These are phyloP conservation scores for Geotrupes spiniger DNA, from an alignment of 2,888 invertebrate genomes.

Conservation along the genomic window DNA sequence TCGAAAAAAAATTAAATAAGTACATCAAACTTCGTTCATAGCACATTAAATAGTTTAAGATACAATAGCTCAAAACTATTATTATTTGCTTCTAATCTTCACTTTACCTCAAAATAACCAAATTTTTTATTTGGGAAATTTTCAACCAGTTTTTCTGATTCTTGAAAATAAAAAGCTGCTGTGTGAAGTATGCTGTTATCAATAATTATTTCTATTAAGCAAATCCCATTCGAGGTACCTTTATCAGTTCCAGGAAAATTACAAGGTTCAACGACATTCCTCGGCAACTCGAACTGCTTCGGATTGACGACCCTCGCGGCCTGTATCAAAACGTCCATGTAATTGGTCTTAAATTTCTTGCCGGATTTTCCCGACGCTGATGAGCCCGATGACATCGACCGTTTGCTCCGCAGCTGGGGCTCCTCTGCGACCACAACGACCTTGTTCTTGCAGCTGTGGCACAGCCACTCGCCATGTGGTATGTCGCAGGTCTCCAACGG, in stretches of 20 bases:
- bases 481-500: constrained; percentile 87
- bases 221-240: no score
- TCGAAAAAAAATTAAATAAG: no score
- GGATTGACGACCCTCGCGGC: constrained; percentile 87
- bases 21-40: no score
- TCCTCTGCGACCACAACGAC: constrained; percentile 35
- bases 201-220: no score
- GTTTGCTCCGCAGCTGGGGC: constrained; percentile 39
- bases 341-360: constrained; percentile 55
- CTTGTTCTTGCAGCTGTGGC: constrained; percentile 71
- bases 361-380: constrained; percentile 28
- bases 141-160: no score
- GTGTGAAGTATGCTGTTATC: no score
- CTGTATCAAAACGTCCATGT: constrained; percentile 75
- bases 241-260: constrained; percentile 82
- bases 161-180: no score
- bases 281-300: constrained; percentile 82
- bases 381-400: constrained; percentile 37
- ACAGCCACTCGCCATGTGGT: constrained; percentile 89
- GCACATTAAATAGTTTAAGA: no score
- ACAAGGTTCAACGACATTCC: constrained; percentile 72
- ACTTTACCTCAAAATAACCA: no score
- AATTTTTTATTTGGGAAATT: no score
- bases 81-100: no score
- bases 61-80: no score